Evolutionary conservation across 2,797 vertebrate species (phyloP), one percentile per base, ranked within the genome.

Genomic region (Natrix natrix): DNA sequence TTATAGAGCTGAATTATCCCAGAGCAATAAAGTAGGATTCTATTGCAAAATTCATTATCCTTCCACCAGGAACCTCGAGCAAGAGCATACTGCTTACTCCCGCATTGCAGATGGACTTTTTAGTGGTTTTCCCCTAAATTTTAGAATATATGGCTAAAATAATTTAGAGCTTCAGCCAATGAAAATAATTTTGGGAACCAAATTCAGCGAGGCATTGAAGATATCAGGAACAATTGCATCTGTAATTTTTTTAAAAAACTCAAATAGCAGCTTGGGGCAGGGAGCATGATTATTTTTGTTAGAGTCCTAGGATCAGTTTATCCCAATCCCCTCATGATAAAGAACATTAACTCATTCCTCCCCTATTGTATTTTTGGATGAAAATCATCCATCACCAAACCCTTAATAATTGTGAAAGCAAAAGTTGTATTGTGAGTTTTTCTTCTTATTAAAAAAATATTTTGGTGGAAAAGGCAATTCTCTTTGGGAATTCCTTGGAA

Each of bases 21-120:
- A 86, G 56, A 89, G 69, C 69, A 88, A 94, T 78, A 92, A 52
- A 56, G 0, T 90, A 16, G 12, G 56, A 69, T 94, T 52, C n/a
- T 93, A 87, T 78, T 92, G 92, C 94, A 91, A 92, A 17, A 78
- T 89, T 69, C 48, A 89, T 37, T 89, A n/a, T 20, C 57, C 12
- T 86, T 63, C 12, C 57, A 88, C 32, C 28, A 63, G 66, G 10
- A 93, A 63, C 16, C 22, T 63, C 54, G 57, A 69, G 86, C 57
- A 74, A 91, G 48, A 83, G 3, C 60, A 14, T 88, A 61, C 7
- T 54, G 22, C 88, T 91, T 87, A 89, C 22, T 69, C 26, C 48
- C 12, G 0, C 37, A 83, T 55, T 91, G n/a, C 43, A 83, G 13
- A 54, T 89, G n/a, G 13, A 59, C 12, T 22, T 61, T 89, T 92